Conservation (phyloP, 1,140 invertebrate species). For the Drosophila ironensis region DNA sequence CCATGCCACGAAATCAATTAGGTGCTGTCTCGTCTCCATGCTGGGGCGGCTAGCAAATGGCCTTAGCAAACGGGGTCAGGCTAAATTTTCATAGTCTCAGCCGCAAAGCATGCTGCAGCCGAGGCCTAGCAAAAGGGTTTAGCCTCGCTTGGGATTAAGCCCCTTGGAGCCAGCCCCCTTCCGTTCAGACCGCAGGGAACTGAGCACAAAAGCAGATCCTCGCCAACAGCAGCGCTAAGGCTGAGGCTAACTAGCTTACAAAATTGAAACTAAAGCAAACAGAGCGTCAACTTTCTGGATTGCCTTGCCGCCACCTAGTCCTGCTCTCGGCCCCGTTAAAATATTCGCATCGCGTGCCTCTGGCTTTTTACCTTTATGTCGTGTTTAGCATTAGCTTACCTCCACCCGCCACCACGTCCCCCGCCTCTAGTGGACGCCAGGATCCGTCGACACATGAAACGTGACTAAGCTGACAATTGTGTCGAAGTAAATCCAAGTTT, state of each 20-base stretch:
- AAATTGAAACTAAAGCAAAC: slow-evolving; percentile 42
- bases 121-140: slow-evolving; percentile 1
- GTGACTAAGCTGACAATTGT: slow-evolving; percentile 80
- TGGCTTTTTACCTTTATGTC: slow-evolving; percentile 78
- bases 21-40: slow-evolving; percentile 30
- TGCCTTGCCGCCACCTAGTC: slow-evolving; percentile 1
- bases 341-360: slow-evolving; percentile 76
- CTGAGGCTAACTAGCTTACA: slow-evolving; percentile 17
- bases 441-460: slow-evolving; percentile 60
- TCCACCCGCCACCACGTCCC: neutral
- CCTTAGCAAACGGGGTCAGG: slow-evolving; percentile 55
- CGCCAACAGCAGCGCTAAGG: slow-evolving; percentile 37
- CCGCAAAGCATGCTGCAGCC: too few species aligned
- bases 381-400: slow-evolving; percentile 71
- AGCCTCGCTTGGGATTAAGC: neutral
- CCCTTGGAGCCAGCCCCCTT: neutral
- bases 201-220: slow-evolving; percentile 51
- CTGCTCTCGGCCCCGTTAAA: slow-evolving; percentile 45
- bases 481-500: slow-evolving; percentile 78
- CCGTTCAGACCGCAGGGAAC: slow-evolving; percentile 20
- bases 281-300: slow-evolving; percentile 44
- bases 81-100: slow-evolving; percentile 54
- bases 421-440: neutral
- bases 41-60: slow-evolving; percentile 21
- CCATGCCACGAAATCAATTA: slow-evolving; percentile 78